Conservation (phyloP, 2,113 vertebrate species). For the Oncorhynchus keta region DNA sequence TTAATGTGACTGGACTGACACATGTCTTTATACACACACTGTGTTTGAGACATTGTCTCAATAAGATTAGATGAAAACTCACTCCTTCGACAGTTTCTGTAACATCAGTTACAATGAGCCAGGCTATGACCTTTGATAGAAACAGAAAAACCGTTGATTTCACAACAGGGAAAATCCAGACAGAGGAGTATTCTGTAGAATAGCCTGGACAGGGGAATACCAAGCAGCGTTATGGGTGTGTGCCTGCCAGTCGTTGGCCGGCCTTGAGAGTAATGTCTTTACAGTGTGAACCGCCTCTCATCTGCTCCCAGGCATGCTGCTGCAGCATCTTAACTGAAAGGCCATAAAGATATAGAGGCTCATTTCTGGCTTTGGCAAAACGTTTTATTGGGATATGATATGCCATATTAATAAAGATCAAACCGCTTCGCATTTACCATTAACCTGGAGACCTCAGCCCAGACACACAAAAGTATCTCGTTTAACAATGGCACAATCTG, state of each 20-base stretch:
- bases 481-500: slow-evolving; percentile 38
- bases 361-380: neutral
- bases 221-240: slow-evolving; percentile 23
- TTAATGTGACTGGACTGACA: neutral
- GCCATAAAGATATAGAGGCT: slow-evolving; percentile 27
- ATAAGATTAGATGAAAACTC: neutral
- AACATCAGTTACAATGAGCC: slow-evolving; percentile 55
- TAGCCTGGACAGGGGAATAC: slow-evolving; percentile 20
- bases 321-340: slow-evolving; percentile 49
- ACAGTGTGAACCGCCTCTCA: slow-evolving; percentile 54
- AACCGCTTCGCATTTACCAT: slow-evolving; percentile 70
- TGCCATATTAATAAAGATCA: slow-evolving; percentile 70
- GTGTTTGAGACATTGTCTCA: neutral
- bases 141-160: slow-evolving; percentile 49
- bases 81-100: neutral
- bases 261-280: slow-evolving; percentile 63
- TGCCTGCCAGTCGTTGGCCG: slow-evolving; percentile 24
- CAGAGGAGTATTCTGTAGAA: slow-evolving; percentile 48
- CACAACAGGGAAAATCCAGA: slow-evolving; percentile 34
- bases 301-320: slow-evolving; percentile 52
- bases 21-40: neutral
- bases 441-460: slow-evolving; percentile 69
- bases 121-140: slow-evolving; percentile 45
- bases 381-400: slow-evolving; percentile 61
- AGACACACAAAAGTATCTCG: slow-evolving; percentile 18